Evolutionary conservation across 1,140 invertebrate genomes (phyloP).

Genomic region (Leptestheria dahalacensis): DNA sequence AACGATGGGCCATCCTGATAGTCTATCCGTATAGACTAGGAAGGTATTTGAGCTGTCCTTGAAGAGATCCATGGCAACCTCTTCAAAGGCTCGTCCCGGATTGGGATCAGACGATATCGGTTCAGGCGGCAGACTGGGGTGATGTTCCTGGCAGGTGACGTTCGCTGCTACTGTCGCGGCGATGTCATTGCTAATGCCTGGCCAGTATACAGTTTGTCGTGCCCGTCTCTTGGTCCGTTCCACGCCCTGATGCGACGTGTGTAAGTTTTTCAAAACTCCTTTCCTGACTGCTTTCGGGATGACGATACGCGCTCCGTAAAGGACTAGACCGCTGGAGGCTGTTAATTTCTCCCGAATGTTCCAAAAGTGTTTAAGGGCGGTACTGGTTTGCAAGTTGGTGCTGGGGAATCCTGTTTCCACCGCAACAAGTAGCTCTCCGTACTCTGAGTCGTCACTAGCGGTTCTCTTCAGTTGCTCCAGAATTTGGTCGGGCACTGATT

Average conservation of each 20-base stretch:
- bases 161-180: constrained; percentile 28
- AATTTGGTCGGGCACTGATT: background rate
- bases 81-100: constrained; percentile 23
- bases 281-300: constrained; percentile 26
- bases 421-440: too few relatives aligned
- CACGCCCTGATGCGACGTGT: constrained; percentile 31
- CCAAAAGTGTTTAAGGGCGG: constrained; percentile 21
- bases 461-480: background rate
- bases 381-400: background rate
- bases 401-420: too few relatives aligned
- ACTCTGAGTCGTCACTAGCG: background rate
- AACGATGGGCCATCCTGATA: constrained; percentile 9
- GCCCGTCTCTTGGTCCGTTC: constrained; percentile 27
- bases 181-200: constrained; percentile 30
- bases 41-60: constrained; percentile 11
- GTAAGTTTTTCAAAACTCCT: constrained; percentile 27
- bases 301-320: constrained; percentile 25
- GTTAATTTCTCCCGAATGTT: constrained; percentile 24
- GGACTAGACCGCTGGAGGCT: constrained; percentile 24
- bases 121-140: constrained; percentile 24
- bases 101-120: constrained; percentile 24
- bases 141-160: constrained; percentile 25
- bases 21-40: constrained; percentile 16
- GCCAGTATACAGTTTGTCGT: constrained; percentile 30
- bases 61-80: constrained; percentile 26